Conservation (phyloP, 2,888 invertebrate species). For the Exephanes ischioxanthus region DNA sequence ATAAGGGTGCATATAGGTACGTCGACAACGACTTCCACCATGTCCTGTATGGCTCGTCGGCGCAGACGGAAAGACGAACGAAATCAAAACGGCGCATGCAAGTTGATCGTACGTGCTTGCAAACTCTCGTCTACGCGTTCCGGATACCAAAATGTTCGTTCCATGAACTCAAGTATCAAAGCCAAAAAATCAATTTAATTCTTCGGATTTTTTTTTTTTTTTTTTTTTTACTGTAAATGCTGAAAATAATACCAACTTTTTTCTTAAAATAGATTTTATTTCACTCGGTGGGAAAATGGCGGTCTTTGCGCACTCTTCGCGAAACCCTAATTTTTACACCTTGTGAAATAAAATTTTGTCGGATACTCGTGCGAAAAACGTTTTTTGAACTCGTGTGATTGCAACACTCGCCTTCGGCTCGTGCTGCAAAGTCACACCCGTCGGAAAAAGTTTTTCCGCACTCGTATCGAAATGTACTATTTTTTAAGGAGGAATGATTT, state of each 20-base stretch:
- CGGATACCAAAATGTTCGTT: not conserved
- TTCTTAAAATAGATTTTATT: not conserved
- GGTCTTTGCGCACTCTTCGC: too few species aligned
- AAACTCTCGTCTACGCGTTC: not conserved
- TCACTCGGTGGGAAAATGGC: too few species aligned
- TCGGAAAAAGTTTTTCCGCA: too few species aligned
- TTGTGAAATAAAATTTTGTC: too few species aligned
- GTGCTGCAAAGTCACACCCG: too few species aligned
- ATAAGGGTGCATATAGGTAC: conserved; percentile 24
- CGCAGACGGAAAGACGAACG: not conserved
- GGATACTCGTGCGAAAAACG: too few species aligned
- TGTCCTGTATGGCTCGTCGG: not conserved
- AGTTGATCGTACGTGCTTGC: conserved; percentile 11
- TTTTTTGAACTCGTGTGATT: too few species aligned
- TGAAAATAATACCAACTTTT: not conserved
- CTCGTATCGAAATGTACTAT: too few species aligned
- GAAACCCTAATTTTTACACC: too few species aligned
- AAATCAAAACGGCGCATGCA: not conserved
- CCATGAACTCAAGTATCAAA: not conserved
- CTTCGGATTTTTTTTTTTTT: too few species aligned
- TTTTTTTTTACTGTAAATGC: too few species aligned
- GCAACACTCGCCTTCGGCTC: too few species aligned
- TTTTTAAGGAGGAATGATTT: not conserved
- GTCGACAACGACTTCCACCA: conserved; percentile 25
- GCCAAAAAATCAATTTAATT: not conserved